A percentile compares a stretch with the other conserved stretches of the same genome.
These are phyloP conservation scores for Agrotis puta DNA, from an alignment of 2,888 invertebrate species.

Conservation along the genomic window DNA sequence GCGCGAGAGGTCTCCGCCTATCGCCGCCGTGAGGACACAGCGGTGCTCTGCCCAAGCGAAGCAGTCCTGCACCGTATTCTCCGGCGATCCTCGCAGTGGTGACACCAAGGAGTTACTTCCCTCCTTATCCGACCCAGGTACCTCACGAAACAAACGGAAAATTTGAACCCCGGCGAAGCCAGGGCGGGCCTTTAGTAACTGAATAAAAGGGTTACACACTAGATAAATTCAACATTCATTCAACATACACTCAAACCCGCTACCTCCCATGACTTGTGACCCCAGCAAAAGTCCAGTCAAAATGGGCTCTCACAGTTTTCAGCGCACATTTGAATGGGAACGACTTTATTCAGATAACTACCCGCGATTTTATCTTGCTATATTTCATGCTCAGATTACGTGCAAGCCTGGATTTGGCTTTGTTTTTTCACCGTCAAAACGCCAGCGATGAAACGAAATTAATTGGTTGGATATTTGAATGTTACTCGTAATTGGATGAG, in stretches of 20 bases:
- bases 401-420: constrained; percentile 58
- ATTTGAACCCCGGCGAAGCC: too few species aligned
- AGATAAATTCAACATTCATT: not conserved
- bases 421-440: constrained; percentile 63
- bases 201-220: not conserved
- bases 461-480: constrained; percentile 62
- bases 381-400: constrained; percentile 83
- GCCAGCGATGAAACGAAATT: constrained; percentile 52
- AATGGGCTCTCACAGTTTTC: constrained; percentile 83
- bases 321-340: constrained; percentile 86
- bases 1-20: too few species aligned
- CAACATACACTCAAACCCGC: constrained; percentile 12
- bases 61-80: too few species aligned
- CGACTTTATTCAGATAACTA: constrained; percentile 87
- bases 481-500: constrained; percentile 51
- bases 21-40: too few species aligned
- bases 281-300: constrained; percentile 78
- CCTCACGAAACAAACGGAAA: too few species aligned
- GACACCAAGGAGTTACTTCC: too few species aligned
- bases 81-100: too few species aligned
- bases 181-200: too few species aligned
- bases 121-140: too few species aligned
- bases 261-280: constrained; percentile 48
- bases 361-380: constrained; percentile 80
- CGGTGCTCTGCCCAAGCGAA: too few species aligned